Evolutionary conservation across 2,888 invertebrate species (phyloP).

Genomic region (Pyrochroa serraticornis): DNA sequence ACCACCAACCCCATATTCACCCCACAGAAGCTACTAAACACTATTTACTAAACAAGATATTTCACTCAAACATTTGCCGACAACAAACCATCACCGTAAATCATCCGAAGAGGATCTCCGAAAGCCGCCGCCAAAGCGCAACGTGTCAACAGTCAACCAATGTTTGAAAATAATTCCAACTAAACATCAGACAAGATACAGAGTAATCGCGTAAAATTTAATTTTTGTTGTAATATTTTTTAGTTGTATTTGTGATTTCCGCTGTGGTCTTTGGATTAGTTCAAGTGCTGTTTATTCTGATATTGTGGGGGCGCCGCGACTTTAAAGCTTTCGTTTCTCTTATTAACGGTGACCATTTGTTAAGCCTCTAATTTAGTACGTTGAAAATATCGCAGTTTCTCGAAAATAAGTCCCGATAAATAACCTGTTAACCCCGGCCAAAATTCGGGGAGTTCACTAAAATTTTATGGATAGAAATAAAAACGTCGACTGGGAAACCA

Average conservation of each 20-base stretch:
- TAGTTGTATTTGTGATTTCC: no score
- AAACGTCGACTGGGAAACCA: conserved; percentile 40
- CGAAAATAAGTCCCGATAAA: conserved; percentile 23
- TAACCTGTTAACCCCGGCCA: conserved; percentile 24
- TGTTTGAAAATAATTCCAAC: conserved; percentile 1
- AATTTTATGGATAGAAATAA: conserved; percentile 44
- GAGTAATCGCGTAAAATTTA: no score
- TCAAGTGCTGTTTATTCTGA: no score
- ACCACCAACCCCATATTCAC: conserved; percentile 20
- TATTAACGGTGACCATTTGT: no score
- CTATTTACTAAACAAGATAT: conserved; percentile 51
- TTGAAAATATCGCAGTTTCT: not conserved
- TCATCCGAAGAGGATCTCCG: conserved; percentile 13
- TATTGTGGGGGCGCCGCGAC: conserved; percentile 10
- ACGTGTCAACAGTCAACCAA: not conserved
- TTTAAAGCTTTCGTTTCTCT: not conserved
- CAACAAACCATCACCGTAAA: conserved; percentile 31
- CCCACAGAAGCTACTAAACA: conserved; percentile 27
- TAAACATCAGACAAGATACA: not conserved
- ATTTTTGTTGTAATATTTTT: no score
- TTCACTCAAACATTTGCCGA: conserved; percentile 43
- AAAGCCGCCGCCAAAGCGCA: not conserved
- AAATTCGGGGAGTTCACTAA: conserved; percentile 31
- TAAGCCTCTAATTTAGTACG: no score
- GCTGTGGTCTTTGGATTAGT: no score